These are phyloP conservation scores for Smutsia temminckii DNA, from an alignment of 2,797 vertebrate genomes.

Conservation along the genomic window DNA sequence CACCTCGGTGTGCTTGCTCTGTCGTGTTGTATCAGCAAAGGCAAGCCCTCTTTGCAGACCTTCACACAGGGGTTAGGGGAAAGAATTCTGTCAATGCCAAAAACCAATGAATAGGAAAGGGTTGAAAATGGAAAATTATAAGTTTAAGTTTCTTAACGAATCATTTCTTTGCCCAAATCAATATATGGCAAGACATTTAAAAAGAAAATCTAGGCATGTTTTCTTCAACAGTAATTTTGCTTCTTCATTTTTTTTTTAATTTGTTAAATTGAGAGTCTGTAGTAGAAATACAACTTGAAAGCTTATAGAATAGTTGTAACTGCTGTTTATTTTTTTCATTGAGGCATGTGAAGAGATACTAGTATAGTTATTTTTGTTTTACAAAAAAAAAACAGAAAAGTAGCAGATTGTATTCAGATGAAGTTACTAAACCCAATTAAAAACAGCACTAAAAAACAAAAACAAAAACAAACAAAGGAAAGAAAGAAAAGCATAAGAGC, in stretches of 20 bases:
- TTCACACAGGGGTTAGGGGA: too few relatives aligned
- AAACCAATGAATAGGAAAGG: neutral
- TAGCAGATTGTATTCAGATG: conserved; percentile 76
- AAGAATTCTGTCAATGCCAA: neutral
- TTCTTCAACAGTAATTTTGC: conserved; percentile 5
- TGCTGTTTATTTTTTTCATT: conserved; percentile 40
- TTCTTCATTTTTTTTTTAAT: neutral
- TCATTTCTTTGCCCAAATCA: neutral
- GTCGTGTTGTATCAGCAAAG: neutral
- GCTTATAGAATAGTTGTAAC: conserved; percentile 24
- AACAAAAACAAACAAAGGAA: neutral
- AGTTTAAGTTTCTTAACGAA: neutral
- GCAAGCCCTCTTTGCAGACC: fast-evolving
- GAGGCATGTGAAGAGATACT: conserved; percentile 59
- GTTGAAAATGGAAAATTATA: neutral
- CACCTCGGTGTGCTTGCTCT: neutral
- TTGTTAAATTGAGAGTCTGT: neutral
- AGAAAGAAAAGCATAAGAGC: conserved; percentile 51
- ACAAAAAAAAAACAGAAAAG: conserved; percentile 53
- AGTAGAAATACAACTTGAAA: conserved; percentile 2
- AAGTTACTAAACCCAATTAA: conserved; percentile 75
- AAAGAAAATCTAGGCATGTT: neutral
- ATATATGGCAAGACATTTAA: neutral
- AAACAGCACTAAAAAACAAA: conserved; percentile 51
- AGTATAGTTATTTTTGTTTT: conserved; percentile 60